Evolutionary conservation across 2,888 invertebrate species (phyloP), one percentile per base, ranked within the genome.

Genomic region (Scaptomyza cyrtandrae): DNA sequence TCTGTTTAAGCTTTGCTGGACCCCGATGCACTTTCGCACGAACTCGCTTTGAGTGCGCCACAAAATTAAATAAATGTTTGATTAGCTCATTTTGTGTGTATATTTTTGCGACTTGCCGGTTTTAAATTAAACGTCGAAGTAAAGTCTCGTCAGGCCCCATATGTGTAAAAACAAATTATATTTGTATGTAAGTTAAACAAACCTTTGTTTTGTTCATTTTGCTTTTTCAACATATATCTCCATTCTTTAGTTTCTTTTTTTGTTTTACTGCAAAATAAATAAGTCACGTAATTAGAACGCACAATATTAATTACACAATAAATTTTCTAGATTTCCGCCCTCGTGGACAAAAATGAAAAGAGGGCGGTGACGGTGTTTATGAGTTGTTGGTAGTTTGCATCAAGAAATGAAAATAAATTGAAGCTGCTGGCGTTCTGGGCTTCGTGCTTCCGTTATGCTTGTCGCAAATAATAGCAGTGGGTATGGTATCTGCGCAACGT

Each of bases 31-130:
- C 80, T 86, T 86, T 79, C 75, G 56, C 71, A 70, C 27, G 54
- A 43, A 27, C 52, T 35, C 64, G 69, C 72, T 82, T 75, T 86
- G 70, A 71, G 66, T 61, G 60, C 33, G 29, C 48, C 57, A 70
- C 53, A 86, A 41, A 84, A 86, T 86, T 82, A 76, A 80, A 86
- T 86, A 82, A 64, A 84, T 86, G 71, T 80, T 86, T 82, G 71
- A 84, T 86, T 80, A 80, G 85, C 75, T 65, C 65, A 65, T 67
- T 72, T 63, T 52, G 24, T 53, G 49, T 43, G 56, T 49, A 29
- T 56, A 44, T 48, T 57, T 24, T 35, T 52, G 19, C 48, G 19
- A 29, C n/a, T 55, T 59, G 54, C 16, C 48, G 35, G 16, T 24
- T 6, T 63, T 29, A 52, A 24, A 16, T 52, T 14, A 9, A 24